phyloP scores from a whole-genome alignment of 2,888 invertebrate species.

The Seira sanloemensis region DNA sequence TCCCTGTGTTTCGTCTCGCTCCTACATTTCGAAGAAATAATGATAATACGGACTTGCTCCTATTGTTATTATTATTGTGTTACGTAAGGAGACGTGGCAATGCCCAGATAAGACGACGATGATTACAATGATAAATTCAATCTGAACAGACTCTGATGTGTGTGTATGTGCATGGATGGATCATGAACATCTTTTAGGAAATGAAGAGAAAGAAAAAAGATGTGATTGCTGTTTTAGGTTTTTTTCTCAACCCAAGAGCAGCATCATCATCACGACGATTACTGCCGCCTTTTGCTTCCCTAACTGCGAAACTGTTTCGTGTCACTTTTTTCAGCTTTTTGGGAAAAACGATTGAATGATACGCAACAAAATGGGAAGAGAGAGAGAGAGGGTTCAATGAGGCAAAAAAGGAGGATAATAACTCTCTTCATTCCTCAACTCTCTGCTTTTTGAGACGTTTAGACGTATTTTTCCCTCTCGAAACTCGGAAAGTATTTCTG shows the following conservation, averaged over 20 bases:
- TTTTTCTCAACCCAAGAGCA: background rate
- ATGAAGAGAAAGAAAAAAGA: background rate
- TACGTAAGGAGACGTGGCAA: slow-evolving; percentile 14
- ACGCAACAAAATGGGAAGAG: slow-evolving; percentile 10
- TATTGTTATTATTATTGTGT: slow-evolving; percentile 12
- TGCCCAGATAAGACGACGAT: slow-evolving; percentile 16
- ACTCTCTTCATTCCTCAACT: slow-evolving; percentile 31
- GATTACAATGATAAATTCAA: slow-evolving; percentile 5
- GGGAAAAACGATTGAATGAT: background rate
- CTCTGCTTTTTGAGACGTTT: background rate
- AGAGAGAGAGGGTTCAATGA: slow-evolving; percentile 11
- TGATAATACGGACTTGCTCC: slow-evolving; percentile 10
- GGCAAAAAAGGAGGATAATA: slow-evolving; percentile 19
- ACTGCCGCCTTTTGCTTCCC: background rate
- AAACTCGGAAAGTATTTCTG: background rate
- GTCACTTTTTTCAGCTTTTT: slow-evolving; percentile 19
- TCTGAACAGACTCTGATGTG: background rate
- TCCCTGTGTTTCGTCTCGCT: slow-evolving; percentile 10
- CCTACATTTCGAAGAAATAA: background rate
- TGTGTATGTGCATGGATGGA: background rate
- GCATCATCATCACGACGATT: background rate
- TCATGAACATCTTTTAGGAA: slow-evolving; percentile 3
- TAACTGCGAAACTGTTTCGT: slow-evolving; percentile 31
- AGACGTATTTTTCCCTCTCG: background rate
- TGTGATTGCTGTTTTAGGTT: background rate